phyloP scores from a whole-genome alignment of 2,113 vertebrate species.

The Labrus mixtus region DNA sequence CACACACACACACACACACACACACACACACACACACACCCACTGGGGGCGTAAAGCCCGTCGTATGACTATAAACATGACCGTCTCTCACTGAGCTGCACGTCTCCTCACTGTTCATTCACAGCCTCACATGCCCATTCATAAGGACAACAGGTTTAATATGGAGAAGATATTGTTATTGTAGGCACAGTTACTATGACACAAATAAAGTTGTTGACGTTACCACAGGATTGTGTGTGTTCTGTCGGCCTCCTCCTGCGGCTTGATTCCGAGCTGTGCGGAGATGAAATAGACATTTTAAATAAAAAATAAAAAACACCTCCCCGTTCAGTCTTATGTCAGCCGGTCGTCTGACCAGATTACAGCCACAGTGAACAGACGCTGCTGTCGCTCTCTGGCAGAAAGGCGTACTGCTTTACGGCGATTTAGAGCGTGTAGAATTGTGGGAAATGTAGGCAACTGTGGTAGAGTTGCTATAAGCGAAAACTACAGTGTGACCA shows the following conservation, averaged over 20 bases:
- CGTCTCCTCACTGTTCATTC: not conserved
- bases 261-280: slow-evolving; percentile 30
- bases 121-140: fast-evolving
- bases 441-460: slow-evolving; percentile 73
- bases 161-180: slow-evolving; percentile 24
- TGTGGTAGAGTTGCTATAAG: not conserved
- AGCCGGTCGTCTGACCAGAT: not conserved
- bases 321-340: not conserved
- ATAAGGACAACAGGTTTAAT: not conserved
- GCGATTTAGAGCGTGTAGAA: slow-evolving; percentile 20
- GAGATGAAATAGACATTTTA: slow-evolving; percentile 52
- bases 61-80: slow-evolving; percentile 6
- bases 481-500: not conserved
- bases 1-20: not conserved
- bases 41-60: no score
- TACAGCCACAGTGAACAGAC: not conserved
- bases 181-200: not conserved
- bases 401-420: slow-evolving; percentile 5
- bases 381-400: not conserved
- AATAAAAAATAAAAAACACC: not conserved
- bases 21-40: not conserved
- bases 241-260: slow-evolving; percentile 66
- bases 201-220: slow-evolving; percentile 43
- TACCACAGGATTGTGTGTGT: not conserved
- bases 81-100: not conserved